These are phyloP conservation scores for Glyphotaelius pellucidus DNA, from an alignment of 2,888 invertebrate species.

Conservation along the genomic window DNA sequence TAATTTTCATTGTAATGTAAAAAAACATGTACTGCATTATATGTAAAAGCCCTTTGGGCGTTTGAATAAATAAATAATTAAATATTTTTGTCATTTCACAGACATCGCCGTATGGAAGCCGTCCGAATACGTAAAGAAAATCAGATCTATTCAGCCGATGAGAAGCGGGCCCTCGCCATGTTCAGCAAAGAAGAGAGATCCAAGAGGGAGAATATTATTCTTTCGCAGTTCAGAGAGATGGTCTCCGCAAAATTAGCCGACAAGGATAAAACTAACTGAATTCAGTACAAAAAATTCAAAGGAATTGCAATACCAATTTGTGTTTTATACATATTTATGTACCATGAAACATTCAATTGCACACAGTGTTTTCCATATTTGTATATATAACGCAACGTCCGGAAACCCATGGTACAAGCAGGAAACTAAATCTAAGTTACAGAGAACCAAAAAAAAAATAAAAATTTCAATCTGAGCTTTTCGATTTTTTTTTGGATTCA, in stretches of 20 bases:
- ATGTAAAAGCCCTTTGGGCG: too few species aligned
- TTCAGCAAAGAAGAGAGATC: slow-evolving; percentile 98
- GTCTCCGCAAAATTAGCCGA: slow-evolving; percentile 84
- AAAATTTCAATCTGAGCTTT: too few species aligned
- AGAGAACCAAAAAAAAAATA: too few species aligned
- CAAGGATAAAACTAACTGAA: slow-evolving; percentile 71
- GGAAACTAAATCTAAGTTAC: too few species aligned
- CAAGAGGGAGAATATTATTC: slow-evolving; percentile 96
- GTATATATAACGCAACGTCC: too few species aligned
- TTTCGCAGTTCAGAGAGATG: slow-evolving; percentile 96
- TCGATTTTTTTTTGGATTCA: too few species aligned
- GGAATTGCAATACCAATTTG: not conserved
- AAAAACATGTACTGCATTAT: too few species aligned
- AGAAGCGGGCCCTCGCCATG: slow-evolving; percentile 97
- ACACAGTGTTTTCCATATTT: too few species aligned
- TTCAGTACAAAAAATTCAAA: not conserved
- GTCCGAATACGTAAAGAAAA: slow-evolving; percentile 99
- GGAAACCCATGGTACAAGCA: too few species aligned
- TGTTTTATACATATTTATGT: not conserved
- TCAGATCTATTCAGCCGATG: slow-evolving; percentile 99
- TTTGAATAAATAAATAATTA: not conserved
- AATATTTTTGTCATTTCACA: slow-evolving; percentile 69
- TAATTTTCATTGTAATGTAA: too few species aligned
- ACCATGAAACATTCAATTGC: not conserved
- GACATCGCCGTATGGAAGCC: slow-evolving; percentile 99